These are phyloP conservation scores for Dascillus cervinus DNA, from an alignment of 2,888 invertebrate species.

Conservation along the genomic window DNA sequence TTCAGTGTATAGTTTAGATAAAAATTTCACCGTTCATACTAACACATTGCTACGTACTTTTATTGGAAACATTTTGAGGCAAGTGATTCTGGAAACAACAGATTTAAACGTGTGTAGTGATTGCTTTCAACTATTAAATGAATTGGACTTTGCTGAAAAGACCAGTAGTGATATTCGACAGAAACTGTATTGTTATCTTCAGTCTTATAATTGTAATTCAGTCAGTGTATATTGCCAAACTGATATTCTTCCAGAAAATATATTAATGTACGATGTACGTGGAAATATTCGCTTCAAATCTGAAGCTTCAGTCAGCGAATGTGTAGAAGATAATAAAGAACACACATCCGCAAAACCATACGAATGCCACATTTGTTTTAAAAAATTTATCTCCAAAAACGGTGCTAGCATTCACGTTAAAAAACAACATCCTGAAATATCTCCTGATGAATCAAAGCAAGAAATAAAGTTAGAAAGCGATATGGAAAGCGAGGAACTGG, in stretches of 20 bases:
- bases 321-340: constrained; percentile 1
- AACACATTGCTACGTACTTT: constrained; percentile 8
- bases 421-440: constrained; percentile 12
- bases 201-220: background rate
- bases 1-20: constrained; percentile 8
- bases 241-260: constrained; percentile 4
- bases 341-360: constrained; percentile 5
- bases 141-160: constrained; percentile 26
- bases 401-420: constrained; percentile 13
- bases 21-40: constrained; percentile 10
- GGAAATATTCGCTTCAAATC: constrained; percentile 1
- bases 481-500: constrained; percentile 1
- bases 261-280: background rate
- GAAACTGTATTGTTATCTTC: constrained; percentile 10
- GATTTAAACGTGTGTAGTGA: constrained; percentile 19
- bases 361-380: constrained; percentile 12
- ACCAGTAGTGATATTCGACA: constrained; percentile 20
- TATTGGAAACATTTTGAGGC: constrained; percentile 8
- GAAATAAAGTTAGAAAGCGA: constrained; percentile 2
- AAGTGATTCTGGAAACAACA: constrained; percentile 3
- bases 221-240: constrained; percentile 6
- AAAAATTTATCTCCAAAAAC: constrained; percentile 14
- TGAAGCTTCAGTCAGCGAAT: background rate
- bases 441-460: constrained; percentile 3
- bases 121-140: constrained; percentile 27